Conservation (phyloP, 35 echinoderm and acorn worm species). For the Heliocidaris tuberculata region DNA sequence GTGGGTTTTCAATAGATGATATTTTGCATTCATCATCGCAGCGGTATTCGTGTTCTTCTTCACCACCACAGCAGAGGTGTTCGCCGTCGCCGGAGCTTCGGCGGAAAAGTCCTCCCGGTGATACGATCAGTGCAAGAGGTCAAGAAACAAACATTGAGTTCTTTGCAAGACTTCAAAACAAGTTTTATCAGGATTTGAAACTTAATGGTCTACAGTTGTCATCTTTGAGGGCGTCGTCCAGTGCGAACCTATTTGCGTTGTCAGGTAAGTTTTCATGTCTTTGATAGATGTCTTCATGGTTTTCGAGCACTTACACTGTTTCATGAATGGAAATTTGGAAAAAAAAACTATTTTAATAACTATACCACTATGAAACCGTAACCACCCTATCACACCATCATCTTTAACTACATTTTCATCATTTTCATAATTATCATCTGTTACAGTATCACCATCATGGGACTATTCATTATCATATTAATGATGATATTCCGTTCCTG, state of each 20-base stretch:
- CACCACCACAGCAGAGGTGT: not conserved
- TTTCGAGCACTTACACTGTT: too few species aligned
- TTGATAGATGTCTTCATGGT: too few species aligned
- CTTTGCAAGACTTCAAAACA: slow-evolving; percentile 31
- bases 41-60: not conserved
- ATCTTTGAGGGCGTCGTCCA: not conserved
- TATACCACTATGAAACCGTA: too few species aligned
- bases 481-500: too few species aligned
- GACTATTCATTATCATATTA: too few species aligned
- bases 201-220: slow-evolving; percentile 12
- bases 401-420: not conserved
- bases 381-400: not conserved
- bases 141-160: not conserved
- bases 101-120: not conserved
- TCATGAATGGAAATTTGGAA: too few species aligned
- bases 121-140: not conserved
- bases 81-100: not conserved
- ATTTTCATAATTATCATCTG: not conserved
- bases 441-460: too few species aligned
- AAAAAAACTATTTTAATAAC: too few species aligned
- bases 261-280: not conserved
- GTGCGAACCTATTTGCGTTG: not conserved
- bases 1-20: slow-evolving; percentile 42
- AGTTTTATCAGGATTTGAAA: slow-evolving; percentile 39
- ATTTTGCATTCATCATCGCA: slow-evolving; percentile 22